phyloP scores from a whole-genome alignment of 1,140 invertebrate genomes.

The Drosophila azteca region DNA sequence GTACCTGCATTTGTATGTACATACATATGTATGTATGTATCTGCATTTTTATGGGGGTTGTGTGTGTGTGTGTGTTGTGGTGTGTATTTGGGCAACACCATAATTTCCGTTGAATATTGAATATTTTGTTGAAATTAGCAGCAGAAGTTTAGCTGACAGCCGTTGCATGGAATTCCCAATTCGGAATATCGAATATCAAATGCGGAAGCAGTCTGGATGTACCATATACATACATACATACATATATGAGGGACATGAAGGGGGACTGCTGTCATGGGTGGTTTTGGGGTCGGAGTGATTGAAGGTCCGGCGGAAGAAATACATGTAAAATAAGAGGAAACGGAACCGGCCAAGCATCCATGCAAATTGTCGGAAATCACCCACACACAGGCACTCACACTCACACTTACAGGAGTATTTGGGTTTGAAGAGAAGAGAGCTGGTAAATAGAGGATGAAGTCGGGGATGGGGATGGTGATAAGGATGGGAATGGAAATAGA shows the following conservation, averaged over 20 bases:
- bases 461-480: neutral
- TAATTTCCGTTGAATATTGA: constrained; percentile 26
- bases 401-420: neutral
- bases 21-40: neutral
- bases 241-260: neutral
- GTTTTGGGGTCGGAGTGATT: no score
- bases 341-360: constrained; percentile 30
- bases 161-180: constrained; percentile 34
- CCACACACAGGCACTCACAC: constrained; percentile 9
- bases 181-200: constrained; percentile 19
- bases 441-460: neutral
- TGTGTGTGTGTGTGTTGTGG: constrained; percentile 1
- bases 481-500: no score
- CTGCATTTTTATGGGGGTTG: no score
- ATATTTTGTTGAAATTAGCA: constrained; percentile 50
- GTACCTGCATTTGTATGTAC: neutral
- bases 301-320: constrained; percentile 1
- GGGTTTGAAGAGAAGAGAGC: neutral
- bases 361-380: constrained; percentile 36
- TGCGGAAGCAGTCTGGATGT: constrained; percentile 7
- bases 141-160: constrained; percentile 16
- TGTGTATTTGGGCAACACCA: constrained; percentile 3
- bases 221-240: no score
- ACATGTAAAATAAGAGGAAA: constrained; percentile 21
- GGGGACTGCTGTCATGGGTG: neutral